Base-by-base conservation (phyloP, 2,888 invertebrate genomes). In the Tetheella fluctuosa region DNA sequence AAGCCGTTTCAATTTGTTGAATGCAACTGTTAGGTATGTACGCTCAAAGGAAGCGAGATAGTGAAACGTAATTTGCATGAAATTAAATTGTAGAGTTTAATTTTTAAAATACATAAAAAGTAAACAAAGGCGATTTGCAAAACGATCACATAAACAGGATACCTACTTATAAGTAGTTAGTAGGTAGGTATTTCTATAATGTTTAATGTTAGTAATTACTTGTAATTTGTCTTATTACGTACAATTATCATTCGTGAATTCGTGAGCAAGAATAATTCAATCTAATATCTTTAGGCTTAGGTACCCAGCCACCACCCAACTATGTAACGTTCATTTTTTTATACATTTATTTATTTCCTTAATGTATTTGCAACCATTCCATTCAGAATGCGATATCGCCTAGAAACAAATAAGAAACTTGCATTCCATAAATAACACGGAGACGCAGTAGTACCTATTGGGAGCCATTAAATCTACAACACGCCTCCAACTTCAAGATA, bases 1-100 rank as follows among this genome's bases (percentile, higher is more conserved):
- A 17, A 20, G n/a, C 30, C 28, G 63, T 67, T 62, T 63, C 30
- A 70, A 75, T 73, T 70, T 67, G 64, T 68, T 62, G 68, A 65
- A 67, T 69, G 69, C 65, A 69, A 66, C 62, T 57, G 48, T 48
- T 20, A n/a, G 48, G 7, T 17, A 48, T 20, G 20, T 48, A 48
- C 20, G 17, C 10, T 20, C 42, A 20, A 48, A 20, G 48, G 48
- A 20, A 48, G 1, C 15, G 20, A 48, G 8, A 10, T 20, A 2
- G 48, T n/a, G 7, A 42, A 42, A 17, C n/a, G 42, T 42, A 20
- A 48, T 20, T 20, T 48, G 48, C 10, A 48, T 20, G 42, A 2
- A 48, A 48, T 48, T 1, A 20, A 48, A 48, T 20, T 48, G 20
- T 48, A n/a, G 39, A 15, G 17, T 17, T 6, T 30, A 34, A 12